These are phyloP conservation scores for Cathartes aura DNA, from an alignment of 2,113 vertebrate genomes.

Conservation along the genomic window DNA sequence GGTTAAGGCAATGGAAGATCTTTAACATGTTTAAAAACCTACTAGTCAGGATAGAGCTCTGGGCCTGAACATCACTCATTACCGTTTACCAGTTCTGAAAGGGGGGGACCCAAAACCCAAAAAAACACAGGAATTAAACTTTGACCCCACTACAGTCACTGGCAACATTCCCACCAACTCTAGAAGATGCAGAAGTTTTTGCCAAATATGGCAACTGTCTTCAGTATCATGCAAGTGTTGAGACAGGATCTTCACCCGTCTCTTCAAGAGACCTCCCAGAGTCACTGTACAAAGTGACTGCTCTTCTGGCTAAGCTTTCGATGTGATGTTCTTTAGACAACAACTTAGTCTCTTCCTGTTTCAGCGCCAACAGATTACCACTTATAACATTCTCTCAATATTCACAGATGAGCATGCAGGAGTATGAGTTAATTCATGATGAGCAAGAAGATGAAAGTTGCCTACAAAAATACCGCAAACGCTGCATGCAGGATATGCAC, in stretches of 20 bases:
- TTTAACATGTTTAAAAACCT: background rate
- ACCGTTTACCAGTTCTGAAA: background rate
- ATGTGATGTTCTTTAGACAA: background rate
- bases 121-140: background rate
- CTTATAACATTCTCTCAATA: background rate
- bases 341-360: background rate
- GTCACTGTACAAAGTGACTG: background rate
- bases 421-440: slow-evolving; percentile 90
- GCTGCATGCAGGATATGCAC: slow-evolving; percentile 97
- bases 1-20: background rate
- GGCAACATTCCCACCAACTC: background rate
- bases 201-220: background rate
- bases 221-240: background rate
- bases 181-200: background rate
- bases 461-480: slow-evolving; percentile 90
- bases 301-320: background rate
- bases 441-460: slow-evolving; percentile 88
- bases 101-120: fast-evolving
- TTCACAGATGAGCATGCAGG: slow-evolving; percentile 92
- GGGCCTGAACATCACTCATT: background rate
- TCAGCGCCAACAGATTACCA: background rate
- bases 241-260: background rate
- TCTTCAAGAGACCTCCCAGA: background rate
- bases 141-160: background rate
- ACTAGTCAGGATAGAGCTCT: background rate